Conservation (phyloP, 2,888 invertebrate genomes). For the Volucella bombylans region DNA sequence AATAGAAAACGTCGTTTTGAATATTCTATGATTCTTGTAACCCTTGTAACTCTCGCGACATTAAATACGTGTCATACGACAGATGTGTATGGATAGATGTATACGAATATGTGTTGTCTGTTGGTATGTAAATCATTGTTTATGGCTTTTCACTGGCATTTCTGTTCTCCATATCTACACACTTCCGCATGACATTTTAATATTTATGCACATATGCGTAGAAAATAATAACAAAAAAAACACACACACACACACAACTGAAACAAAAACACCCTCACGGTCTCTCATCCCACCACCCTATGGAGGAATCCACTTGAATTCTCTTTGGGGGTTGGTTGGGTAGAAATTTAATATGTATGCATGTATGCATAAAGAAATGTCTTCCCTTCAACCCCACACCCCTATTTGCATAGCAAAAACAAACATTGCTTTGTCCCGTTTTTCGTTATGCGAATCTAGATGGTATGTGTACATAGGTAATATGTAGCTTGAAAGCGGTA, state of each 20-base stretch:
- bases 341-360: slow-evolving; percentile 25
- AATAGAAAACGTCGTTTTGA: slow-evolving; percentile 6
- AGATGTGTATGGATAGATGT: background rate
- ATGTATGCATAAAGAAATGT: background rate
- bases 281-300: background rate
- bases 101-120: too few species aligned
- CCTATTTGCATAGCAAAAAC: slow-evolving; percentile 33
- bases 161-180: background rate
- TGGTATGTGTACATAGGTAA: background rate
- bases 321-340: background rate
- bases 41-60: slow-evolving; percentile 33
- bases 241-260: too few species aligned
- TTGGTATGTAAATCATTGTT: slow-evolving; percentile 23
- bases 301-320: slow-evolving; percentile 6
- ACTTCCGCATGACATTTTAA: slow-evolving; percentile 25
- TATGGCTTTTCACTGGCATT: background rate
- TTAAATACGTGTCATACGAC: slow-evolving; percentile 34
- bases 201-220: slow-evolving; percentile 41
- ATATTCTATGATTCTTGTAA: slow-evolving; percentile 20
- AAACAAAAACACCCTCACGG: slow-evolving; percentile 9
- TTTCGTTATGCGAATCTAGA: background rate
- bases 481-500: background rate
- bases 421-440: slow-evolving; percentile 32
- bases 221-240: slow-evolving; percentile 42
- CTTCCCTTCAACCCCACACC: background rate